phyloP scores from a whole-genome alignment of 2,113 vertebrate genomes.

The Pelvicachromis taeniatus region DNA sequence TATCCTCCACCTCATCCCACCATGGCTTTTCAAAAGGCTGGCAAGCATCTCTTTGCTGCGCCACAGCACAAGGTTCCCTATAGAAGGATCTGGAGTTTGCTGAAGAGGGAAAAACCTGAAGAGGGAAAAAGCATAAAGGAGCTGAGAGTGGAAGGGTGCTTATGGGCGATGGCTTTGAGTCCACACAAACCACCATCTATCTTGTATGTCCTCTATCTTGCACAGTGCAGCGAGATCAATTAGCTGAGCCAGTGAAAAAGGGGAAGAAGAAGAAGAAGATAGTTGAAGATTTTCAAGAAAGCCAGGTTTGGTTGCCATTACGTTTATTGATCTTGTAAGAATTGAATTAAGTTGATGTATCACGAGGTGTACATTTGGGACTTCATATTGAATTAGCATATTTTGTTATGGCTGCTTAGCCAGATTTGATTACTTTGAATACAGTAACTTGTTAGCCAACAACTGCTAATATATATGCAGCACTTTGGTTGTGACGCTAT shows the following conservation, averaged over 20 bases:
- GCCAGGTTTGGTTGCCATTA: not conserved
- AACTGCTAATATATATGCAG: not conserved
- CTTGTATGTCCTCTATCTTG: conserved; percentile 43
- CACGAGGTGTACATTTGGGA: not conserved
- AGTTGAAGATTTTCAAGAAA: not conserved
- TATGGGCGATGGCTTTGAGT: not conserved
- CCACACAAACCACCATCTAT: conserved; percentile 38
- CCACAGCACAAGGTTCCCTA: not conserved
- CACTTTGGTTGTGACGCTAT: not conserved
- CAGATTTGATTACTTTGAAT: not conserved
- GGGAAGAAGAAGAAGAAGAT: not conserved
- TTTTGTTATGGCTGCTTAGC: too few species aligned
- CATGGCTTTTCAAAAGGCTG: conserved; percentile 14
- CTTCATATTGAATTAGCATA: not conserved
- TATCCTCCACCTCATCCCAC: not conserved
- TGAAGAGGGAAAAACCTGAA: not conserved
- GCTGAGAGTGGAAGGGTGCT: not conserved
- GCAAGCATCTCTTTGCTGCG: not conserved
- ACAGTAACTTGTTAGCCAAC: not conserved
- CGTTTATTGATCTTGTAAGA: not conserved
- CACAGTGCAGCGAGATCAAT: conserved; percentile 39
- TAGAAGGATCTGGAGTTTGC: not conserved
- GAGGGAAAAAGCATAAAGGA: not conserved
- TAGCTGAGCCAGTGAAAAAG: not conserved
- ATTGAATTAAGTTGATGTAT: not conserved